These are phyloP conservation scores for Onychomys torridus DNA, from an alignment of 2,797 vertebrate species.

Conservation along the genomic window DNA sequence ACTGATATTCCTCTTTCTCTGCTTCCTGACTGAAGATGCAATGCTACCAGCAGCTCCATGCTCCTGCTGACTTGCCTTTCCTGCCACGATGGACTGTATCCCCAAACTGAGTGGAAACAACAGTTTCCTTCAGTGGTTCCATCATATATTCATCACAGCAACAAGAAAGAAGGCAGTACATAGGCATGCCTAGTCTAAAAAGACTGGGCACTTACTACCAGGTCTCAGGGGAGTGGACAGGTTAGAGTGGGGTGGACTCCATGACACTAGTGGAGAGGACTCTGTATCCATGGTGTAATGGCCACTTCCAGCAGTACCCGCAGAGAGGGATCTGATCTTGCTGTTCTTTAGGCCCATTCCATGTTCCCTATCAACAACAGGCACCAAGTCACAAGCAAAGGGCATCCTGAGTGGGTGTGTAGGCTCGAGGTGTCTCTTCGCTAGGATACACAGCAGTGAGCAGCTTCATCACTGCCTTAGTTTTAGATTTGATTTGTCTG, in stretches of 20 bases:
- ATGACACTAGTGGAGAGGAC: neutral
- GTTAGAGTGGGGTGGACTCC: too few species aligned
- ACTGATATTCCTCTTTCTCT: neutral
- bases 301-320: rapidly evolving
- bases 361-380: neutral
- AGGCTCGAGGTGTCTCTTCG: neutral
- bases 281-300: neutral
- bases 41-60: neutral
- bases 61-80: too few species aligned
- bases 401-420: neutral
- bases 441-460: neutral
- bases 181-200: neutral
- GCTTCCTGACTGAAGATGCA: neutral
- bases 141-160: neutral
- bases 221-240: neutral
- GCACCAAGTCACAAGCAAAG: neutral
- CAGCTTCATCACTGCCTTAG: neutral
- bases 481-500: neutral
- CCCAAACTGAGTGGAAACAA: neutral
- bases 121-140: neutral
- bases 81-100: neutral
- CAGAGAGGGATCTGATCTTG: neutral
- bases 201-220: neutral
- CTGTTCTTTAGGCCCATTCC: neutral
- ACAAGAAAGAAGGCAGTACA: neutral